Conservation (phyloP, 1,140 invertebrate genomes). For the Diabrotica undecimpunctata region DNA sequence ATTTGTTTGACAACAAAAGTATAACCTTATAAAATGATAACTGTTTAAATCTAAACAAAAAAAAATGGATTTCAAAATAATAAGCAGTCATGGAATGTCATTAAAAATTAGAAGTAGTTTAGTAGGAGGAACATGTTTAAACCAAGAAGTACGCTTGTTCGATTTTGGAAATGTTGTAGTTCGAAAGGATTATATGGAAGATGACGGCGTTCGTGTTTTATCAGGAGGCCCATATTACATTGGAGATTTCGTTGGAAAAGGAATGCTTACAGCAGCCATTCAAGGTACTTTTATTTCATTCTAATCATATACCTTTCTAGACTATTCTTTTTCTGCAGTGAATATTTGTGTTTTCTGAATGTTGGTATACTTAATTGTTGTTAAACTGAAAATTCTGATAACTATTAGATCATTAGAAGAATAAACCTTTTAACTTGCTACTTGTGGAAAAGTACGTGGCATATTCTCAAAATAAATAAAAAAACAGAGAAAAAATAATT, state of each 20-base stretch:
- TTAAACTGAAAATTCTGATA: too few species aligned
- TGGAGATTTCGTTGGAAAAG: conserved; percentile 63
- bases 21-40: too few species aligned
- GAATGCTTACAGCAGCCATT: conserved; percentile 65
- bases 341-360: conserved; percentile 1
- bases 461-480: too few species aligned
- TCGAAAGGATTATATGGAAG: conserved; percentile 35
- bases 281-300: conserved; percentile 48
- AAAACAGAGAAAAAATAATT: too few species aligned
- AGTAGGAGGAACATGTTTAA: conserved; percentile 13
- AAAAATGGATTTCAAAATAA: conserved; percentile 11
- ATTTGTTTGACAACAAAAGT: too few species aligned
- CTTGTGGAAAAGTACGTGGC: too few species aligned
- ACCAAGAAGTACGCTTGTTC: conserved; percentile 39
- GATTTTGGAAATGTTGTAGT: conserved; percentile 42
- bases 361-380: background rate
- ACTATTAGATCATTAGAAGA: too few species aligned
- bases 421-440: too few species aligned
- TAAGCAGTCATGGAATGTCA: background rate
- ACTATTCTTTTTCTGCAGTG: background rate
- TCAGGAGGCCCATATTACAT: conserved; percentile 60
- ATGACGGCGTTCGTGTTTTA: conserved; percentile 57
- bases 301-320: conserved; percentile 6
- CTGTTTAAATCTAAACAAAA: background rate
- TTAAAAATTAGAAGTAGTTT: conserved; percentile 8